Percentiles rank a stretch among this genome's conserved stretches.
These are phyloP conservation scores for Poeciliopsis turrubarensis DNA, from an alignment of 2,113 vertebrate genomes.

Conservation along the genomic window DNA sequence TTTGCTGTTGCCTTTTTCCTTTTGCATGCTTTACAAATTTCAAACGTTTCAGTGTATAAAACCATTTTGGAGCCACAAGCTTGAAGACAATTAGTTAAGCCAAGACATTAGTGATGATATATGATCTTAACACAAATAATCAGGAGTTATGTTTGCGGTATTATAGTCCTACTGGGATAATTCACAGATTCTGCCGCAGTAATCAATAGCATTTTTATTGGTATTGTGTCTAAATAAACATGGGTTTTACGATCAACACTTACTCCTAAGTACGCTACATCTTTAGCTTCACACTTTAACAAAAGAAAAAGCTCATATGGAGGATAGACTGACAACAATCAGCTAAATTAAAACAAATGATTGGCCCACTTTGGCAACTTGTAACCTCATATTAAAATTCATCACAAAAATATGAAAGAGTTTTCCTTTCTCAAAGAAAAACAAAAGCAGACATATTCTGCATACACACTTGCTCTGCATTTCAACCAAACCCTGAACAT, in stretches of 20 bases:
- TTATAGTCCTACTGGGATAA: too few relatives aligned
- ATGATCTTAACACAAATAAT: too few relatives aligned
- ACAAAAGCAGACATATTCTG: constrained; percentile 4
- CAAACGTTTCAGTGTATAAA: too few relatives aligned
- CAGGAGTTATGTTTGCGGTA: too few relatives aligned
- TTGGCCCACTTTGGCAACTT: constrained; percentile 6
- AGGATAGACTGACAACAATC: background rate
- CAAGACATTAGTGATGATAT: too few relatives aligned
- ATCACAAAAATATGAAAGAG: background rate
- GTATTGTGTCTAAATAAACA: background rate
- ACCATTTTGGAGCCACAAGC: too few relatives aligned
- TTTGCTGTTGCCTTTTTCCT: too few relatives aligned
- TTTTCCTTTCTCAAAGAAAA: background rate
- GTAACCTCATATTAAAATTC: constrained; percentile 48
- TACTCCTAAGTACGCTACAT: background rate
- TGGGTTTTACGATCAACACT: background rate
- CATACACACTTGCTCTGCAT: constrained; percentile 9
- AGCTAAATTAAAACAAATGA: background rate
- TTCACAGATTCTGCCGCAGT: too few relatives aligned
- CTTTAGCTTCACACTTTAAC: background rate
- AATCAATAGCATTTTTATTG: background rate
- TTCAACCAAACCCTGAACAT: constrained; percentile 23
- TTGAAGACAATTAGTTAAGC: too few relatives aligned
- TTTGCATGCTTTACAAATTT: too few relatives aligned
- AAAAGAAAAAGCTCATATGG: background rate